Base-by-base conservation (phyloP, 2,113 vertebrate genomes). In the Pleuronectes platessa region DNA sequence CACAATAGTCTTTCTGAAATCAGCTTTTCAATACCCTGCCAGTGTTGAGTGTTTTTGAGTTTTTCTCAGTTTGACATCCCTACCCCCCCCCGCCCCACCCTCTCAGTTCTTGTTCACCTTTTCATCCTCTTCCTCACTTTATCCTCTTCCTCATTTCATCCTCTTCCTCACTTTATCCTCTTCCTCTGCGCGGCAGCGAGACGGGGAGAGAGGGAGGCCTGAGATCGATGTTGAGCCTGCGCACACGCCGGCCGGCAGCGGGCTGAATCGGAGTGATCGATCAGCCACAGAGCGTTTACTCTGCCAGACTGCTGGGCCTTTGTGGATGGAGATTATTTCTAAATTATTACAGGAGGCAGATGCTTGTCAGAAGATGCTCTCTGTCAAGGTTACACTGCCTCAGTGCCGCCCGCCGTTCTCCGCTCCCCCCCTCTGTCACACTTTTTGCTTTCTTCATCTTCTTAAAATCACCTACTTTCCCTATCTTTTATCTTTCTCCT, bases 281-380 rank as follows among this genome's bases (percentile, higher is more conserved):
- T 94, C 92, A 90, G 92, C 67, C 90, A 71, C 72, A 77, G 86
- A 86, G 86, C 81, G 76, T 89, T 92, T 89, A 91, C 90, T 89
- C 86, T 77, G 89, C 84, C 92, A 93, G 89, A 89, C 93, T 90
- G 91, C 90, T 92, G 93, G 87, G 91, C 89, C 88, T 91, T 91
- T 93, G 93, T 91, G 89, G 88, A 90, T 79, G 84, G 84, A 94
- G 93, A 94, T 93, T 93, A 94, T 94, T 93, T 92, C 93, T 87
- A 92, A 94, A 94, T 93, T 93, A 95, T 94, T 94, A 93, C 91
- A 92, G 91, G 86, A 92, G 90, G 91, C 93, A 94, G 93, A 94
- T 93, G 93, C 88, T 93, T 93, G 92, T 93, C 93, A 93, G 90
- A 85, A 89, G 89, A 92, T 87, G 82, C 91, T 92, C 92, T 93